Percentiles rank a stretch among this genome's conserved stretches.
These are phyloP conservation scores for Spodoptera litura DNA, from an alignment of 1,140 invertebrate genomes.

Conservation along the genomic window DNA sequence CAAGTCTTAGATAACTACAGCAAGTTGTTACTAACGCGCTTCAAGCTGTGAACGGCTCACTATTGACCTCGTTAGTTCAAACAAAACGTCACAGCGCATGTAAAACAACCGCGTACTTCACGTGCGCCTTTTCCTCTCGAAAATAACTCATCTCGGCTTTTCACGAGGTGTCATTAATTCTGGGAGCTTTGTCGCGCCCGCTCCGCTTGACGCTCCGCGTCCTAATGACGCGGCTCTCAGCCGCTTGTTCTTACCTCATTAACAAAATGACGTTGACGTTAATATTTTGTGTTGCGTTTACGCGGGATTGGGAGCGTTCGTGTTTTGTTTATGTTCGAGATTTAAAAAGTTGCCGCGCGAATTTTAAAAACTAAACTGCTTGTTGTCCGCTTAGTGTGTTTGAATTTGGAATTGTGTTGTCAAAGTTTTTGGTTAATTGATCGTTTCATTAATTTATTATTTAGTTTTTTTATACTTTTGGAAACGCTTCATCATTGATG, in stretches of 20 bases:
- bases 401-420: background rate
- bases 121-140: conserved; percentile 84
- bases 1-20: conserved; percentile 63
- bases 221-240: conserved; percentile 76
- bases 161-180: conserved; percentile 84
- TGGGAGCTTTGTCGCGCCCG: conserved; percentile 66
- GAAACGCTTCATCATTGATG: background rate
- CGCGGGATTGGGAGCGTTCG: conserved; percentile 31
- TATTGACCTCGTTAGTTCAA: conserved; percentile 85
- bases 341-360: conserved; percentile 15
- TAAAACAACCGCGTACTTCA: conserved; percentile 82
- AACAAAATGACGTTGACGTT: conserved; percentile 76
- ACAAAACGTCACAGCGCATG: conserved; percentile 76
- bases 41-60: conserved; percentile 70
- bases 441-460: background rate
- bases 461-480: no score
- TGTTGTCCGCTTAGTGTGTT: background rate
- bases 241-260: conserved; percentile 80
- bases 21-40: conserved; percentile 74
- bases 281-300: conserved; percentile 68
- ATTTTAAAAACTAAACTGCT: background rate
- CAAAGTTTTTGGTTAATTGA: background rate
- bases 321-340: conserved; percentile 19
- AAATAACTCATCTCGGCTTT: conserved; percentile 85
- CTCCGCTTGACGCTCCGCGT: conserved; percentile 60